phyloP scores from a whole-genome alignment of 2,888 invertebrate species.

The Pristionchus mayeri region DNA sequence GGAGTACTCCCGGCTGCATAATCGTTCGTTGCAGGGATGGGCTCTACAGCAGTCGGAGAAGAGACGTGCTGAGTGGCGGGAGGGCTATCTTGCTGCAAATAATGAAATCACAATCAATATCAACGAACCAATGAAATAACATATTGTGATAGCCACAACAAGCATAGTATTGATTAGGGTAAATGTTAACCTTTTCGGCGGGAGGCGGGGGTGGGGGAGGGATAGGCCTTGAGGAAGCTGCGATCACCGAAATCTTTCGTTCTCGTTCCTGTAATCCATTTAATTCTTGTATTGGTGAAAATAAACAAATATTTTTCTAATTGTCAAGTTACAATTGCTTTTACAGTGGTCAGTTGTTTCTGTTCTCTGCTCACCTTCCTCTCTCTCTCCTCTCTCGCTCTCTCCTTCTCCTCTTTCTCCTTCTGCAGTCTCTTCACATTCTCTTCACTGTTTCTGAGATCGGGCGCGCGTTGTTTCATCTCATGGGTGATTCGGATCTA shows the following conservation, averaged over 20 bases:
- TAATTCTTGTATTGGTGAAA: not conserved
- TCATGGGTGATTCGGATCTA: slow-evolving; percentile 17
- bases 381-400: slow-evolving; percentile 5
- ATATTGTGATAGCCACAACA: not conserved
- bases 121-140: not conserved
- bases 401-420: slow-evolving; percentile 31
- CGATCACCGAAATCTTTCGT: not conserved
- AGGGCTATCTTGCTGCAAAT: not conserved
- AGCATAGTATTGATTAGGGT: no score
- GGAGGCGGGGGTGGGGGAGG: not conserved
- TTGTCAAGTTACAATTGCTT: no score
- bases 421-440: not conserved
- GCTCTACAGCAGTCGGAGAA: not conserved
- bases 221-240: not conserved
- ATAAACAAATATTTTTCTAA: no score
- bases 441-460: slow-evolving; percentile 17
- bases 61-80: not conserved
- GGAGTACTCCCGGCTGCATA: not conserved
- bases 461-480: slow-evolving; percentile 33
- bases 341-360: no score
- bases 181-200: slow-evolving; percentile 6
- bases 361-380: not conserved
- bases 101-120: not conserved
- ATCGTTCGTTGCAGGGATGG: not conserved
- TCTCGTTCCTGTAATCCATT: not conserved